Base-by-base conservation (phyloP, 2,888 invertebrate species). In the Phortica okadai region DNA sequence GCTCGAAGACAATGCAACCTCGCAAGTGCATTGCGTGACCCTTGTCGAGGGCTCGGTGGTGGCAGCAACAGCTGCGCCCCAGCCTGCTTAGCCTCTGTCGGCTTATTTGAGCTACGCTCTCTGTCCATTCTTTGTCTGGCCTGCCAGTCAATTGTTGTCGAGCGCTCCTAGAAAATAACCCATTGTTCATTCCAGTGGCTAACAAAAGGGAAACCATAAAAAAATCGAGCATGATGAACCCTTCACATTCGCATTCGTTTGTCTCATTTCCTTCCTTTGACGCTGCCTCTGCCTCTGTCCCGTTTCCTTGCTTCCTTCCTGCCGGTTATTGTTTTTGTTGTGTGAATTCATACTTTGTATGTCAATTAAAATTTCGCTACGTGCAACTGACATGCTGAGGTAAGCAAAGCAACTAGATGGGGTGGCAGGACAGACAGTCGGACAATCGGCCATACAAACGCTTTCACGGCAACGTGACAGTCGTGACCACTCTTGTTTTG, bases 301-400 rank as follows among this genome's bases (percentile, higher is more conserved):
- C 21, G 1, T 21, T 21, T 21, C 21, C 21, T 64, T 33, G 33
- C 1, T 33, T 21, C 21, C 21, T 21, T 21, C 21, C 21, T 21
- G 21, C 21, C 21, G 21, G 33, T 33, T 33, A 4, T 33, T 56
- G 16, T 56, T 56, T 10, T 7, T 14, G 14, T 56, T n/a, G 56
- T 56, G n/a, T 56, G 56, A 16, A 14, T 69, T 45, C 45, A 8
- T 69, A 11, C 69, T 69, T 69, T 69, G 69, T 69, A 11, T 69
- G 69, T 69, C 69, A 69, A 69, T 69, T 69, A 69, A 69, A 69
- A 67, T 69, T 69, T 69, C 45, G 16, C 69, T 50, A 69, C 69
- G 69, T 69, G 69, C 69, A 44, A 69, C 45, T 69, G 69, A 69
- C 69, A 50, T 45, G 45, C 45, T 69, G 69, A 69, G 50, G 45